phyloP scores from a whole-genome alignment of 2,888 invertebrate species.

The Cynaeus angustus region DNA sequence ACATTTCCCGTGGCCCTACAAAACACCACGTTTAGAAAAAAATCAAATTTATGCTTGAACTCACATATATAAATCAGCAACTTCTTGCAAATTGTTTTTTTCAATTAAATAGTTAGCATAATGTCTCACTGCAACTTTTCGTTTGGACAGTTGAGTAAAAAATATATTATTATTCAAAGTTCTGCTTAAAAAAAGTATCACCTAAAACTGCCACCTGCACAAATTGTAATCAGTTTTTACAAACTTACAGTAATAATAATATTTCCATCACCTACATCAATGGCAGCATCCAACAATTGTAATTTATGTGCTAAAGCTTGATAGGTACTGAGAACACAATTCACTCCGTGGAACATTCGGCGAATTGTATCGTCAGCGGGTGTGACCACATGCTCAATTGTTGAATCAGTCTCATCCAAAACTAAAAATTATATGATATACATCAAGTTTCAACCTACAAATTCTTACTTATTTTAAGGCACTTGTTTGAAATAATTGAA shows the following conservation, averaged over 20 bases:
- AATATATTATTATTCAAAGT: slow-evolving; percentile 83
- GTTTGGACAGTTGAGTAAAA: slow-evolving; percentile 79
- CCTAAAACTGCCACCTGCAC: slow-evolving; percentile 71
- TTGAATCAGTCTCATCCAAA: slow-evolving; percentile 68
- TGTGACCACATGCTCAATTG: slow-evolving; percentile 56
- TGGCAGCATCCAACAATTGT: slow-evolving; percentile 80
- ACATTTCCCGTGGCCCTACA: slow-evolving; percentile 66
- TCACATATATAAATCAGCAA: slow-evolving; percentile 83
- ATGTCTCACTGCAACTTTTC: slow-evolving; percentile 82
- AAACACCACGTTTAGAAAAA: slow-evolving; percentile 37
- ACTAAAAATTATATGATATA: slow-evolving; percentile 65
- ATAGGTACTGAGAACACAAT: slow-evolving; percentile 72
- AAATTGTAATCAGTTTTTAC: not conserved
- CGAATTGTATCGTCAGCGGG: slow-evolving; percentile 72
- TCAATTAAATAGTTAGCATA: slow-evolving; percentile 84
- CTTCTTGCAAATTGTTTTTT: slow-evolving; percentile 79
- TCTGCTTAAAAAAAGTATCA: slow-evolving; percentile 83
- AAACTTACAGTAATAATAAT: slow-evolving; percentile 79
- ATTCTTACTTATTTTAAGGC: slow-evolving; percentile 50
- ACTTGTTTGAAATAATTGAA: slow-evolving; percentile 64
- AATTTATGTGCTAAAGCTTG: slow-evolving; percentile 79
- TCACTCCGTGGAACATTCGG: slow-evolving; percentile 73
- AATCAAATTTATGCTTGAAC: slow-evolving; percentile 69
- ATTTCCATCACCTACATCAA: slow-evolving; percentile 84
- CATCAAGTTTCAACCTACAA: slow-evolving; percentile 21